Percentiles rank a stretch among this genome's conserved stretches.
These are phyloP conservation scores for Drosophila sp. DNA, from an alignment of 1,140 invertebrate species.

Conservation along the genomic window DNA sequence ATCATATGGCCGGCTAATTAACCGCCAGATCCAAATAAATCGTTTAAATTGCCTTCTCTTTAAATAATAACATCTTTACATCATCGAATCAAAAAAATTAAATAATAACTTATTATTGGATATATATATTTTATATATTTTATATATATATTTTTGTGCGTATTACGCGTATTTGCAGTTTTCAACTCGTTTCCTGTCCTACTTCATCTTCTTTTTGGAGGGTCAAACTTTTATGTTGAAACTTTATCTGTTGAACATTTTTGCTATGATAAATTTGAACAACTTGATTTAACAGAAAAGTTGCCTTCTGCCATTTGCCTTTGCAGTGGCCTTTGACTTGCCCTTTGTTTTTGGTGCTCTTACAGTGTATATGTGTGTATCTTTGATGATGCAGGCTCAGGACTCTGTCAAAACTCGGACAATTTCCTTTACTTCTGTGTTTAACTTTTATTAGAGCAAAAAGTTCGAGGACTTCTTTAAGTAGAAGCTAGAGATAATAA, in stretches of 20 bases:
- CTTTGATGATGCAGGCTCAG: conserved; percentile 29
- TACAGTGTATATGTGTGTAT: conserved; percentile 7
- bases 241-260: not conserved
- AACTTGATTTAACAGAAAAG: conserved; percentile 28
- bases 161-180: not conserved
- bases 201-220: not conserved
- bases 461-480: conserved; percentile 30
- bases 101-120: too few species aligned
- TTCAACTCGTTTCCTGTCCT: not conserved
- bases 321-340: not conserved
- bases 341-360: not conserved
- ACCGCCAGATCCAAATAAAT: conserved; percentile 21
- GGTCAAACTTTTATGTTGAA: not conserved
- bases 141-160: too few species aligned
- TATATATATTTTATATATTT: too few species aligned
- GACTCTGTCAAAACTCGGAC: conserved; percentile 30
- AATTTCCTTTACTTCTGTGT: conserved; percentile 47
- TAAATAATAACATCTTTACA: too few species aligned
- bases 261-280: conserved; percentile 33
- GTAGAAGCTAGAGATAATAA: not conserved
- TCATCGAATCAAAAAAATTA: too few species aligned
- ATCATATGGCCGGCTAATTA: conserved; percentile 67
- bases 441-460: conserved; percentile 43
- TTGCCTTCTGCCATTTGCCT: not conserved
- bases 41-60: too few species aligned